phyloP scores from a whole-genome alignment of 2,113 vertebrate genomes.

The Caloenas nicobarica region DNA sequence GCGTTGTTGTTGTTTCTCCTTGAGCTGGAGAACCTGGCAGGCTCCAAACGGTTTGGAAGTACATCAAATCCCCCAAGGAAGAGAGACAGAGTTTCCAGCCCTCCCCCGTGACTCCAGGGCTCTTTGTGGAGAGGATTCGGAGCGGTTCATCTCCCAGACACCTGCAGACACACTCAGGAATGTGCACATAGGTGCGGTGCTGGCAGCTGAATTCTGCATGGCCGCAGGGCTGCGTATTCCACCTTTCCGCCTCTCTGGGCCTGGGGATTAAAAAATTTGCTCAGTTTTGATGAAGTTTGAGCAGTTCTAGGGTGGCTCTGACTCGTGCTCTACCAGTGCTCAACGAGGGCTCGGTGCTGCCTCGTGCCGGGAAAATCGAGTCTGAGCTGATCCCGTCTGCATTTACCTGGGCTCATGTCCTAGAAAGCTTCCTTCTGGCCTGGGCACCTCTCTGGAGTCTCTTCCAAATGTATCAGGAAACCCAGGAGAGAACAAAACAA shows the following conservation, averaged over 20 bases:
- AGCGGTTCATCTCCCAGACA: not conserved
- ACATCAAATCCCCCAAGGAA: conserved; percentile 51
- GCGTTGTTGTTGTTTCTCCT: not conserved
- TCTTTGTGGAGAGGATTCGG: not conserved
- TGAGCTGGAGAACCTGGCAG: conserved; percentile 28
- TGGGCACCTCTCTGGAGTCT: too few species aligned
- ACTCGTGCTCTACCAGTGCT: not conserved
- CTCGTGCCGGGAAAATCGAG: accelerated
- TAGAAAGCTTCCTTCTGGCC: too few species aligned
- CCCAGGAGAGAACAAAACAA: not conserved
- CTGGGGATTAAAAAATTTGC: not conserved
- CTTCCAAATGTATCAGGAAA: not conserved
- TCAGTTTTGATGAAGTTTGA: not conserved
- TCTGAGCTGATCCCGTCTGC: not conserved
- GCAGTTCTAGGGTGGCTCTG: not conserved
- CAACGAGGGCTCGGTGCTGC: too few species aligned
- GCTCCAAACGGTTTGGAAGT: not conserved
- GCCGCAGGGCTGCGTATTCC: accelerated
- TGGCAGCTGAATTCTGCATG: not conserved
- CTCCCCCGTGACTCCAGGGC: not conserved
- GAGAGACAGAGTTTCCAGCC: not conserved
- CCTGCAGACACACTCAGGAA: not conserved
- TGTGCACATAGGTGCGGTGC: not conserved
- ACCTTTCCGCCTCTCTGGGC: not conserved
- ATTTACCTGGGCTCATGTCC: too few species aligned